These are phyloP conservation scores for Parauchenoglanis ngamensis DNA, from an alignment of 2,797 vertebrate genomes.

Conservation along the genomic window DNA sequence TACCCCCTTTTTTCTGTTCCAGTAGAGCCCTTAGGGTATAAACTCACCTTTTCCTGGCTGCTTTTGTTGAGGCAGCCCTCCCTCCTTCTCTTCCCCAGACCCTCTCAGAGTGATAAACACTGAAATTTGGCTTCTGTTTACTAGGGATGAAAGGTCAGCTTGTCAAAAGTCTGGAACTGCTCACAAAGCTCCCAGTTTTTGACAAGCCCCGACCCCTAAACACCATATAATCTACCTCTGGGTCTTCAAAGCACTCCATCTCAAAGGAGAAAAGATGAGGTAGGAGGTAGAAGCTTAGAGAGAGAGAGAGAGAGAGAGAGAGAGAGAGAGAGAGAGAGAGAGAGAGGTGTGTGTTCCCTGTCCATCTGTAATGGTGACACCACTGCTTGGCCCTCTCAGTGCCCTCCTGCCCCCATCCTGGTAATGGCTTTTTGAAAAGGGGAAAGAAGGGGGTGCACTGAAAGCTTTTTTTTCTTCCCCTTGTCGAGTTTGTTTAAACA, in stretches of 20 bases:
- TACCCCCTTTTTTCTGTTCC: background rate
- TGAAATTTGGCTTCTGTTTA: slow-evolving; percentile 61
- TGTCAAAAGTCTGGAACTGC: slow-evolving; percentile 71
- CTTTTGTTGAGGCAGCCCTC: background rate
- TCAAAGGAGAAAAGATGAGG: slow-evolving; percentile 63
- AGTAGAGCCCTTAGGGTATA: slow-evolving; percentile 1
- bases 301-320: slow-evolving; percentile 32
- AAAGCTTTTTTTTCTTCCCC: slow-evolving; percentile 73
- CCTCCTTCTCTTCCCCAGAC: background rate
- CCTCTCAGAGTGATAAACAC: slow-evolving; percentile 61
- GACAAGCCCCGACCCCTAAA: slow-evolving; percentile 56
- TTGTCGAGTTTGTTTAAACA: slow-evolving; percentile 79
- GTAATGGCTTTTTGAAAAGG: slow-evolving; percentile 77
- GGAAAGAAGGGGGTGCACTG: slow-evolving; percentile 53
- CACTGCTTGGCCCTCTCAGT: slow-evolving; percentile 35
- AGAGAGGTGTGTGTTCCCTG: slow-evolving; percentile 65
- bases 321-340: slow-evolving; percentile 61
- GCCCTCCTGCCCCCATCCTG: slow-evolving; percentile 59
- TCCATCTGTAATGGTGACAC: slow-evolving; percentile 63
- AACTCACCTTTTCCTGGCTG: slow-evolving; percentile 3
- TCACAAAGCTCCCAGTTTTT: slow-evolving; percentile 70
- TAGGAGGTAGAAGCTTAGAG: background rate
- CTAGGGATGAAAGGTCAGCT: slow-evolving; percentile 76
- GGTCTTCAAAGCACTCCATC: slow-evolving; percentile 56
- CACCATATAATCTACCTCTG: slow-evolving; percentile 58